Evolutionary conservation across 2,888 invertebrate species (phyloP).

Genomic region (Drepana falcataria): DNA sequence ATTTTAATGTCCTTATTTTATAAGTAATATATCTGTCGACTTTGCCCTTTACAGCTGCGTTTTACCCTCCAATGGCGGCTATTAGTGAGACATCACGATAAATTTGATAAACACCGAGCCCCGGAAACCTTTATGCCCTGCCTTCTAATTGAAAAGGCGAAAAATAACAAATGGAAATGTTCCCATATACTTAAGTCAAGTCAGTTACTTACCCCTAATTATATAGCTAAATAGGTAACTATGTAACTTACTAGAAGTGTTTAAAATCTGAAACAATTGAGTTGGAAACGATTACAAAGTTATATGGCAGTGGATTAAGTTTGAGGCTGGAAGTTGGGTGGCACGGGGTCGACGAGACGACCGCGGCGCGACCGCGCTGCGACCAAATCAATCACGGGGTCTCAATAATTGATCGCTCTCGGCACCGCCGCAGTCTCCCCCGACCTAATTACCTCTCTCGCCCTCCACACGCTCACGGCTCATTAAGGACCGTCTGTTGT

Average conservation of each 20-base stretch:
- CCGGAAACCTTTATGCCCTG: constrained; percentile 52
- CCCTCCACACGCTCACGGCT: constrained; percentile 71
- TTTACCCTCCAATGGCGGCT: constrained; percentile 62
- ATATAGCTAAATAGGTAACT: no score
- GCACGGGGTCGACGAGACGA: constrained; percentile 9
- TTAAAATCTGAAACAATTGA: not conserved
- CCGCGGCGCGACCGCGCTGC: constrained; percentile 16
- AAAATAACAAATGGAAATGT: no score
- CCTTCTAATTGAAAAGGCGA: constrained; percentile 4
- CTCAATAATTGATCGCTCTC: constrained; percentile 69
- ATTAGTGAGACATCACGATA: constrained; percentile 69
- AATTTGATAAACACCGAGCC: constrained; percentile 47
- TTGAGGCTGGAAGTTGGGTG: constrained; percentile 25
- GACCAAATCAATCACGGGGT: constrained; percentile 65
- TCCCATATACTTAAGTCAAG: no score
- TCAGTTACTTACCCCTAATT: no score
- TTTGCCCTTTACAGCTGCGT: constrained; percentile 60
- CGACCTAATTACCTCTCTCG: constrained; percentile 70
- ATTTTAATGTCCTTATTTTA: constrained; percentile 75
- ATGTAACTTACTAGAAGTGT: no score
- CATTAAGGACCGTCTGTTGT: constrained; percentile 76
- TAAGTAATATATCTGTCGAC: constrained; percentile 63
- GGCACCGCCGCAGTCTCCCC: constrained; percentile 45
- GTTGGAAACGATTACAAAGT: not conserved
- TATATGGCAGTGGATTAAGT: constrained; percentile 28